Evolutionary conservation across 2,797 vertebrate species (phyloP), one percentile per base, ranked within the genome.

Genomic region (Jordanella pulchra): DNA sequence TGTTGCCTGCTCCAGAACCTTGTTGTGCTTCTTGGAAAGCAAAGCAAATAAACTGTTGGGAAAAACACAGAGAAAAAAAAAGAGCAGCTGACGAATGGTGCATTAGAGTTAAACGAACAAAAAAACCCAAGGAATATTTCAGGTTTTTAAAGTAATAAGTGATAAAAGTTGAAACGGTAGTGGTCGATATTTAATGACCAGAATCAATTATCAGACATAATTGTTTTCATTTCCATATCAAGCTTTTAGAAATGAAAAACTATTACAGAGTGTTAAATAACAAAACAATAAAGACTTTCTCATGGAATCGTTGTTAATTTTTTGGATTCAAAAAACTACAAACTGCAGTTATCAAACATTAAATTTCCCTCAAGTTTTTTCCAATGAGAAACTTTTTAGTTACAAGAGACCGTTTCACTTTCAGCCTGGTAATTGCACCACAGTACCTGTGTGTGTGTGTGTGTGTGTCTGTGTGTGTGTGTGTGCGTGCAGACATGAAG

Each of bases 21-120:
- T 99, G 95, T 97, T 99, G 95, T 99, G 97, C 86, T 99, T 99
- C 93, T 98, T 99, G 54, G 97, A 99, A 91, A 99, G 92, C 94
- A 99, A 93, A 77, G 97, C 96, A 95, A 99, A 98, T 71, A 99
- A 95, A 93, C 97, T 99, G 92, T 65, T 73, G 77, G 61, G 78
- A 64, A 64, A 64, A 45, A 45, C 14, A 12, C 11, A 45, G 73
- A 79, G 70, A 86, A 11, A 83, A 15, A 78, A 54, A 87, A 47
- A 76, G 23, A 11, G 48, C 27, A 23, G 77, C 58, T 56, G 65
- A 77, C 69, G 66, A 80, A 80, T n/a, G 63, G 80, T 42, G 54
- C n/a, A 82, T 30, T 67, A 65, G 68, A 23, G n/a, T 17, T 1
- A 58, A 51, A 39, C 69, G 28, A n/a, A n/a, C n/a, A 55, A 77